Percentiles rank a stretch among this genome's conserved stretches.
Evolutionary conservation across 1,140 invertebrate species (phyloP).

Genomic region (Pseudomyrmex pallidus): DNA sequence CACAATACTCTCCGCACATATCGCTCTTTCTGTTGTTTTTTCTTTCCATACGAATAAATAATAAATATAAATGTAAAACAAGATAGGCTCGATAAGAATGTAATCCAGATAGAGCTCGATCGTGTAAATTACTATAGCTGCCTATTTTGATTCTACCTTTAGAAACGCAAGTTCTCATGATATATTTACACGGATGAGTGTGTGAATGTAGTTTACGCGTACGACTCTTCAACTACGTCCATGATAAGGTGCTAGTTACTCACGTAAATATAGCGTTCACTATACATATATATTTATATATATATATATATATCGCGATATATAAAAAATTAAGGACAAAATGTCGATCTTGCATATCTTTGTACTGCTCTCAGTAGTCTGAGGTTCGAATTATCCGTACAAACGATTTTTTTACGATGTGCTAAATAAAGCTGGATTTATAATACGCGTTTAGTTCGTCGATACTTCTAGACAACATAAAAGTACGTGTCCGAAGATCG

Average conservation of each 20-base stretch:
- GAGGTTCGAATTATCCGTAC: constrained; percentile 67
- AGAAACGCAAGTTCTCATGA: constrained; percentile 73
- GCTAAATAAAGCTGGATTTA: constrained; percentile 69
- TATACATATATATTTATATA: too few species aligned
- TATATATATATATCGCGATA: constrained; percentile 55
- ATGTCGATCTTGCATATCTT: constrained; percentile 80
- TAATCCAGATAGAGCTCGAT: constrained; percentile 67
- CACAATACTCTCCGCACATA: constrained; percentile 79
- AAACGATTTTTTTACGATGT: constrained; percentile 65
- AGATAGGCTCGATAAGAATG: constrained; percentile 69
- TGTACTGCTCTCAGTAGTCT: constrained; percentile 80
- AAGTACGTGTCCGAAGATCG: background rate
- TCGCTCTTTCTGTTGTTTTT: constrained; percentile 74
- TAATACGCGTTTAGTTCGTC: constrained; percentile 60
- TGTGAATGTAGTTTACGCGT: constrained; percentile 52
- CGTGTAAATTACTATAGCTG: constrained; percentile 69
- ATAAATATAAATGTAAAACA: constrained; percentile 82
- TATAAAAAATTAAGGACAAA: constrained; percentile 82
- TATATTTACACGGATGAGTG: constrained; percentile 81
- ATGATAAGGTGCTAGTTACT: constrained; percentile 72
- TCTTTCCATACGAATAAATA: constrained; percentile 82
- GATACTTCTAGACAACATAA: constrained; percentile 36
- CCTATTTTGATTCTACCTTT: constrained; percentile 69
- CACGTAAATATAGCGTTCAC: constrained; percentile 63
- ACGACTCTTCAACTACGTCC: constrained; percentile 56